A percentile compares a stretch with the other conserved stretches of the same genome.
phyloP scores from a whole-genome alignment of 1,140 invertebrate species.

The Bombyx mori region DNA sequence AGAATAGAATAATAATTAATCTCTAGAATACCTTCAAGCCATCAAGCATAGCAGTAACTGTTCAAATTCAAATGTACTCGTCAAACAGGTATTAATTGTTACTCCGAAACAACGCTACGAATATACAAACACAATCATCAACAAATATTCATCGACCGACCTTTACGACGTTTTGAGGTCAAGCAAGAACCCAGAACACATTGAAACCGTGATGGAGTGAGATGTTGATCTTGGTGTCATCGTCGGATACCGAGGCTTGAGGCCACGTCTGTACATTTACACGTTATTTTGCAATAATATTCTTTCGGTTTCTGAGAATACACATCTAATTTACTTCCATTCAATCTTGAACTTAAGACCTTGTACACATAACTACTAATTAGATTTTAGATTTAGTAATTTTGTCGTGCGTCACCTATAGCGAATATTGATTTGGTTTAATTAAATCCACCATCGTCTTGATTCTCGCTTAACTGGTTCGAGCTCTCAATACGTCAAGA shows the following conservation, averaged over 20 bases:
- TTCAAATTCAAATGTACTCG: too few relatives aligned
- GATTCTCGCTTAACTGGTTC: conserved; percentile 20
- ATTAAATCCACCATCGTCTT: conserved; percentile 1
- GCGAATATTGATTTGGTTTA: conserved; percentile 17
- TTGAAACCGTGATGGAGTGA: neutral
- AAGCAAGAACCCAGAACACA: conserved; percentile 3
- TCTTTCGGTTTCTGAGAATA: too few relatives aligned
- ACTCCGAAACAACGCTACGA: too few relatives aligned
- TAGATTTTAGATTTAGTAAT: neutral
- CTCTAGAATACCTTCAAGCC: too few relatives aligned
- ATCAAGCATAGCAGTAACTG: too few relatives aligned
- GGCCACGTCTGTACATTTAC: conserved; percentile 5
- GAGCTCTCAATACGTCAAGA: conserved; percentile 25
- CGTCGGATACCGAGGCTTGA: conserved; percentile 7
- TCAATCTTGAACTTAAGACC: too few relatives aligned
- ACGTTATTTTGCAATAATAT: too few relatives aligned
- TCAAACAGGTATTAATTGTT: too few relatives aligned
- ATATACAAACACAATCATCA: too few relatives aligned
- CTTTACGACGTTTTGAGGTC: conserved; percentile 5
- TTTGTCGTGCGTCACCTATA: conserved; percentile 23
- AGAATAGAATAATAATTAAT: too few relatives aligned
- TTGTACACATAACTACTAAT: too few relatives aligned
- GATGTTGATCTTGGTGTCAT: conserved; percentile 8
- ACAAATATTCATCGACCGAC: conserved; percentile 1
- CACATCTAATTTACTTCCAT: too few relatives aligned